Conservation (phyloP, 2,888 invertebrate genomes). For the Gonocerus acuteangulatus region DNA sequence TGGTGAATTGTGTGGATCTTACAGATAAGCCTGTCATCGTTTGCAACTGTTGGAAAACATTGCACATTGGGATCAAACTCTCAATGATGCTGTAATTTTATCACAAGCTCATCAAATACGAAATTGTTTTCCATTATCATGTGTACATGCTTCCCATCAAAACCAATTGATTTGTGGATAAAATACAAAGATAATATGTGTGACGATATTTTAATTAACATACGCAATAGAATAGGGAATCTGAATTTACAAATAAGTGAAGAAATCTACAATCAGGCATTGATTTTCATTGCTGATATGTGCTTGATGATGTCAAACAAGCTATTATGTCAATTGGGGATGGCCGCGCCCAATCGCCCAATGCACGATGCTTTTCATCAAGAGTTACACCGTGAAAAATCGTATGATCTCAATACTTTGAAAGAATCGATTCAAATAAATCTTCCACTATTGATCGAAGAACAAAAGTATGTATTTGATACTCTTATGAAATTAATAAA, state of each 20-base stretch:
- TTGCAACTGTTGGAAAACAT: constrained; percentile 41
- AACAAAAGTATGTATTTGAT: constrained; percentile 39
- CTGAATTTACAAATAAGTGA: constrained; percentile 28
- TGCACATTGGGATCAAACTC: constrained; percentile 38
- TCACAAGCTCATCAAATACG: constrained; percentile 37
- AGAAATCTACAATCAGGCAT: constrained; percentile 40
- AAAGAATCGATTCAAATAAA: constrained; percentile 33
- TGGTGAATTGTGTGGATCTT: constrained; percentile 42
- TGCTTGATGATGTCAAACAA: constrained; percentile 36
- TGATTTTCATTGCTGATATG: constrained; percentile 39
- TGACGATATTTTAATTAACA: constrained; percentile 39
- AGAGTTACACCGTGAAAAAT: constrained; percentile 34
- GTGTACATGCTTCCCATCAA: constrained; percentile 39
- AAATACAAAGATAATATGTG: constrained; percentile 38
- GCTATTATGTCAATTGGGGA: constrained; percentile 38
- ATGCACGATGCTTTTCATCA: constrained; percentile 38
- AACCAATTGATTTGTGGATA: constrained; percentile 37
- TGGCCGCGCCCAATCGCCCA: constrained; percentile 40
- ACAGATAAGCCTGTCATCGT: constrained; percentile 43
- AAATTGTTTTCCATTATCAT: constrained; percentile 38
- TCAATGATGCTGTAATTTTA: constrained; percentile 35
- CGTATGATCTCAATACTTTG: constrained; percentile 35
- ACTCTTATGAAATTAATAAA: constrained; percentile 38
- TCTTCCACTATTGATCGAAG: constrained; percentile 34
- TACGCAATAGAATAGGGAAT: too few relatives aligned